Base-by-base conservation (phyloP, 2,888 invertebrate species). In the Amblyjoppa fuscipennis region DNA sequence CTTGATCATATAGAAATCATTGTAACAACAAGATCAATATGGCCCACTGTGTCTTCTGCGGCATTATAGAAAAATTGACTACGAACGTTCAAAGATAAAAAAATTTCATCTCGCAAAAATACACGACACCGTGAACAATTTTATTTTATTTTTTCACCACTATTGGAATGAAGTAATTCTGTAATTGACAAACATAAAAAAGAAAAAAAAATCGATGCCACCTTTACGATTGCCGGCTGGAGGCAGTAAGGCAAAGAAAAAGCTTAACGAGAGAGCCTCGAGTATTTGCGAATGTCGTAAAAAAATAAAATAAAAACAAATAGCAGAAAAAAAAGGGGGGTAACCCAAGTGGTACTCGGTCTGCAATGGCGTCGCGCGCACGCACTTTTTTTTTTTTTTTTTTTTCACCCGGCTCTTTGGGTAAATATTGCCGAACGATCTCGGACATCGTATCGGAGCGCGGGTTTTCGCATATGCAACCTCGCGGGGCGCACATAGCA, bases 211-310 rank as follows among this genome's bases (percentile, higher is more conserved):
- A 83, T 82, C 75, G 80, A 80, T 5, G 7, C 4, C 1, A 80
- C 38, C 49, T 85, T 83, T 83, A 73, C 76, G 73, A 76, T 25
- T 61, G 3, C 28, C 11, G 68, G 28, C n/a, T 73, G 49, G 51
- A 49, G 45, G 41, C 64, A 41, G 45, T n/a, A 49, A 31, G 20
- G 28, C 11, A 34, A 59, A 61, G 13, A 75, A 59, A 71, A 70
- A 61, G 61, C 53, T 59, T 34, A 13, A n/a, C 7, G 16, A 16
- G 56, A 68, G 74, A 66, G 81, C 9, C 53, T 73, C 68, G 38
- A 25, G 53, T 74, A 69, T 81, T 83, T 77, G 85, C 76, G 5
- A 70, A 53, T 25, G 34, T 81, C 69, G 85, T 86, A 81, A 83
- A 83, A 83, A 85, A 64, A 73, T 11, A 11, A 85, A 45, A 74